These are phyloP conservation scores for Bactericera cockerelli DNA, from an alignment of 1,140 invertebrate genomes.

Conservation along the genomic window DNA sequence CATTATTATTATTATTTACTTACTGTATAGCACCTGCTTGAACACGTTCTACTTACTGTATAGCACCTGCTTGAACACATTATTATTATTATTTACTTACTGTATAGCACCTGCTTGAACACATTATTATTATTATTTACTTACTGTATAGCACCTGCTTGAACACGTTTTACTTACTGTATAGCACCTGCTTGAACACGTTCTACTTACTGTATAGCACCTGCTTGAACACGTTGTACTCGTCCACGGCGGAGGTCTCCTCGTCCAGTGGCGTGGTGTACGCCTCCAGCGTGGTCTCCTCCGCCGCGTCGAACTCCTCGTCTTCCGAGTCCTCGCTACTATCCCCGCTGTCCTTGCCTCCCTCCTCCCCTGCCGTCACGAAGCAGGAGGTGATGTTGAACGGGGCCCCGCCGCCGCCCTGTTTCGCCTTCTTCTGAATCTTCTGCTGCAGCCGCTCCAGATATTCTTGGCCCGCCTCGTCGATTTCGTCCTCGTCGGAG, in stretches of 20 bases:
- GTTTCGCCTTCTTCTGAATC: constrained; percentile 36
- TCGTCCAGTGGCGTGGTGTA: constrained; percentile 83
- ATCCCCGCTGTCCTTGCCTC: constrained; percentile 26
- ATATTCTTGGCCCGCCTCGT: constrained; percentile 68
- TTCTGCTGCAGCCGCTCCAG: constrained; percentile 58
- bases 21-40: too few relatives aligned
- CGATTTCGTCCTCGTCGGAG: constrained; percentile 86
- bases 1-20: too few relatives aligned
- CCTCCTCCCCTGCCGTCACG: constrained; percentile 21
- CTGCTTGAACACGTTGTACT: constrained; percentile 88
- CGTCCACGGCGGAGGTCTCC: constrained; percentile 70
- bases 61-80: too few relatives aligned
- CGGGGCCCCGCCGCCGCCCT: constrained; percentile 18
- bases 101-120: too few relatives aligned
- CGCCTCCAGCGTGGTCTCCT: constrained; percentile 63
- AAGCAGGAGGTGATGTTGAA: constrained; percentile 36
- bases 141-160: too few relatives aligned
- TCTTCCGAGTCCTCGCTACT: constrained; percentile 31
- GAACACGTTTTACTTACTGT: too few relatives aligned
- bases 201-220: constrained; percentile 56
- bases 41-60: too few relatives aligned
- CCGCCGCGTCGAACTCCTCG: constrained; percentile 30
- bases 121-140: too few relatives aligned
- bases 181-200: too few relatives aligned
- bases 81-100: too few relatives aligned